Percentiles rank a stretch among this genome's conserved stretches.
Evolutionary conservation across 2,797 vertebrate species (phyloP).

Genomic region (Neomorphus geoffroyi): DNA sequence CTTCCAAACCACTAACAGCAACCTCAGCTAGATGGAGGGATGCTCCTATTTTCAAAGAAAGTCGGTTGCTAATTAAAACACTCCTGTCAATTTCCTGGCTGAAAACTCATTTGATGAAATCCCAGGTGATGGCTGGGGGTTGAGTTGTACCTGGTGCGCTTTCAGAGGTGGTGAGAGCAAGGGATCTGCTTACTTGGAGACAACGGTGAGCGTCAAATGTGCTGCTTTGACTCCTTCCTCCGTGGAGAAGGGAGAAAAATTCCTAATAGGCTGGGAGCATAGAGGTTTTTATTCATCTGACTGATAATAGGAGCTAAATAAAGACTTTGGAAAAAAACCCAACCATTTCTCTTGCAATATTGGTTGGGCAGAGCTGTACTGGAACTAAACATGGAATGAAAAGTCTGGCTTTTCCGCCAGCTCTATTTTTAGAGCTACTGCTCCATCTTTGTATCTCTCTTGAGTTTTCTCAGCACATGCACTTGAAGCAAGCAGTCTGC

Average conservation of each 20-base stretch:
- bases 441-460: background rate
- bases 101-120: background rate
- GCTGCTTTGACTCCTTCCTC: background rate
- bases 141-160: background rate
- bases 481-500: constrained; percentile 37
- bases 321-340: constrained; percentile 19
- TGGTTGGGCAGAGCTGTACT: constrained; percentile 51
- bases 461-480: constrained; percentile 49
- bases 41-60: constrained; percentile 24
- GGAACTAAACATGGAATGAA: constrained; percentile 61
- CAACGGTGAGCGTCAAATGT: background rate
- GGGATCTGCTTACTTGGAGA: background rate
- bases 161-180: background rate
- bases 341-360: constrained; percentile 6
- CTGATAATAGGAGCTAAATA: constrained; percentile 64
- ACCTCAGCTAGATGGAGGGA: background rate
- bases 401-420: constrained; percentile 61
- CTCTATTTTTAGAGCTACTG: constrained; percentile 61
- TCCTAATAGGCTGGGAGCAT: background rate
- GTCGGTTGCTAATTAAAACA: constrained; percentile 9
- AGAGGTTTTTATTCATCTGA: constrained; percentile 58
- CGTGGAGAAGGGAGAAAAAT: background rate
- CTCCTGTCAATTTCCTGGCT: constrained; percentile 31
- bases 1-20: background rate
- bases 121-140: background rate